Evolutionary conservation across 2,888 invertebrate species (phyloP).

Genomic region (Epinotia ramella): DNA sequence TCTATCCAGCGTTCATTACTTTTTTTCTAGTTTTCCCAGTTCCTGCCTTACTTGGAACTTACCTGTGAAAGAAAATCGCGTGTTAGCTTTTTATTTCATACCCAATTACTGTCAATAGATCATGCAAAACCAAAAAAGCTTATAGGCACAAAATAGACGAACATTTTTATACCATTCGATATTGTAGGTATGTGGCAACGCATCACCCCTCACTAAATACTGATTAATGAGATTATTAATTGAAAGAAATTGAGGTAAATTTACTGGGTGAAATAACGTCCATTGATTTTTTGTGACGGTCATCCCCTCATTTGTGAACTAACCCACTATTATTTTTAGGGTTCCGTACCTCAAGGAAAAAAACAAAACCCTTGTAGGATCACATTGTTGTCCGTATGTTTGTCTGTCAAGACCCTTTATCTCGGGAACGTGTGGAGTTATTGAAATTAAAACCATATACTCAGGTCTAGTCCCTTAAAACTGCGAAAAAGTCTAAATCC

Average conservation of each 20-base stretch:
- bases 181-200: conserved; percentile 33
- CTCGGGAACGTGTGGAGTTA: too few species aligned
- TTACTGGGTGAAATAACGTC: conserved; percentile 19
- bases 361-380: too few species aligned
- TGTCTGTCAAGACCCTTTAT: too few species aligned
- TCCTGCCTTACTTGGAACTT: conserved; percentile 30
- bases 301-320: neutral
- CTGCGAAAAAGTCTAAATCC: too few species aligned
- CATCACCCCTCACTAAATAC: conserved; percentile 57
- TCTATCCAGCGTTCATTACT: neutral
- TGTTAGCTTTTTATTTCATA: conserved; percentile 44
- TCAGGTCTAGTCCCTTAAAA: too few species aligned
- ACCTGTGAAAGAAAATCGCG: conserved; percentile 48
- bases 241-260: conserved; percentile 58
- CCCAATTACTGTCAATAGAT: conserved; percentile 43
- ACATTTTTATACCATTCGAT: neutral
- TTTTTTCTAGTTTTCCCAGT: neutral
- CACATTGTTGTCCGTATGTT: too few species aligned
- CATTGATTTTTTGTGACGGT: conserved; percentile 26
- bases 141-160: neutral
- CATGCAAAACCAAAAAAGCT: neutral
- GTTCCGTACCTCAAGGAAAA: too few species aligned
- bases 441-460: too few species aligned
- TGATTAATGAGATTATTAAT: conserved; percentile 69
- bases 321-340: neutral